Conservation (phyloP, 2,797 vertebrate species). For the Valencia hispanica region DNA sequence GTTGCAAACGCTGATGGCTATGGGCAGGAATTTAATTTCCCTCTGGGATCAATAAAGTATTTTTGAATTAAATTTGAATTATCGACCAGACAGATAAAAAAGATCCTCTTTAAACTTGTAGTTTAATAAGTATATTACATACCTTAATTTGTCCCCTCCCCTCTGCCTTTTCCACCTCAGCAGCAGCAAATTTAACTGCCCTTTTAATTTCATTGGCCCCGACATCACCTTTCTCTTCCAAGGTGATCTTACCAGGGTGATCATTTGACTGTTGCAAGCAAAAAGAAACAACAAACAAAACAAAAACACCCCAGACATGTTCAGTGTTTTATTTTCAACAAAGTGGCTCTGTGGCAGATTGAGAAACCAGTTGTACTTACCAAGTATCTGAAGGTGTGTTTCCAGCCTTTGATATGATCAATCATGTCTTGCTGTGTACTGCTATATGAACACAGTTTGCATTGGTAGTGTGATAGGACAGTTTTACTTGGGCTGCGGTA, state of each 20-base stretch:
- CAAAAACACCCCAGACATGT: too few species aligned
- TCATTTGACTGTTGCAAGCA: conserved; percentile 69
- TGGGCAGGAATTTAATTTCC: too few species aligned
- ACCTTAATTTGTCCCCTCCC: conserved; percentile 83
- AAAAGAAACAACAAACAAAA: neutral
- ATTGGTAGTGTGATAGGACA: conserved; percentile 83
- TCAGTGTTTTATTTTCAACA: too few species aligned
- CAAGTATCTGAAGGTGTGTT: conserved; percentile 81
- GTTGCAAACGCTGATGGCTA: too few species aligned
- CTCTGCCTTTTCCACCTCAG: conserved; percentile 73
- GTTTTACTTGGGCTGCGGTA: conserved; percentile 84
- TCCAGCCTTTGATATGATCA: conserved; percentile 83
- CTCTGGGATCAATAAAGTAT: too few species aligned
- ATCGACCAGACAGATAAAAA: neutral
- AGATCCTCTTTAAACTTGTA: neutral
- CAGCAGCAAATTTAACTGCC: conserved; percentile 68
- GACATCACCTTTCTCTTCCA: conserved; percentile 76
- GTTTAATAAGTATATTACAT: conserved; percentile 1
- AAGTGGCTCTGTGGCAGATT: neutral
- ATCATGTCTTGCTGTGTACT: too few species aligned
- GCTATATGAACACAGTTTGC: conserved; percentile 81
- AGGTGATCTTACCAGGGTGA: conserved; percentile 68
- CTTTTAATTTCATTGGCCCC: too few species aligned
- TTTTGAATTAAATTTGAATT: too few species aligned
- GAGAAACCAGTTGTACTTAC: conserved; percentile 51